A percentile compares a stretch with the other conserved stretches of the same genome.
phyloP scores from a whole-genome alignment of 2,888 invertebrate genomes.

The Agriopis aurantiaria region DNA sequence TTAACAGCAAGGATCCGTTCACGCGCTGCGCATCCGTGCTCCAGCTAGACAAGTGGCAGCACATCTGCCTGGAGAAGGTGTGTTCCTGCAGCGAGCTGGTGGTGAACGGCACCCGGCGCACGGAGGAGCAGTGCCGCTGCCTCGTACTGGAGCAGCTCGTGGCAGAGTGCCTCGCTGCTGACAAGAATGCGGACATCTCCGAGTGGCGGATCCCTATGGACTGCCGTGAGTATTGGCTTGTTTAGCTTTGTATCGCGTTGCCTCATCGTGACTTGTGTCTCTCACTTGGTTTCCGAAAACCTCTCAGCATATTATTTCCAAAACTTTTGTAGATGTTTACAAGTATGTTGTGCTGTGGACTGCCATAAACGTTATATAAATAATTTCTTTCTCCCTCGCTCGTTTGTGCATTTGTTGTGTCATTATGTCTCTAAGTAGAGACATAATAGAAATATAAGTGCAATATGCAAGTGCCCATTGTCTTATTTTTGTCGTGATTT shows the following conservation, averaged over 20 bases:
- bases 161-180: conserved; percentile 90
- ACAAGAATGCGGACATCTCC: conserved; percentile 88
- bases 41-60: conserved; percentile 89
- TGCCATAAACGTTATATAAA: too few relatives aligned
- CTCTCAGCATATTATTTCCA: too few relatives aligned
- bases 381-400: too few relatives aligned
- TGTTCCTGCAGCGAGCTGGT: conserved; percentile 89
- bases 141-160: conserved; percentile 89
- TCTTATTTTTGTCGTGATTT: not conserved
- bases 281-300: too few relatives aligned
- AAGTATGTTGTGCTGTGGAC: too few relatives aligned
- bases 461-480: too few relatives aligned
- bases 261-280: too few relatives aligned
- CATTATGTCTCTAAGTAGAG: too few relatives aligned
- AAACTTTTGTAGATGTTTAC: too few relatives aligned
- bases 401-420: too few relatives aligned
- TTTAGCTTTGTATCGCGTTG: not conserved
- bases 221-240: conserved; percentile 86
- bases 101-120: conserved; percentile 71
- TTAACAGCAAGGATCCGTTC: conserved; percentile 87
- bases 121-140: conserved; percentile 88
- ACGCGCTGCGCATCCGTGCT: conserved; percentile 88
- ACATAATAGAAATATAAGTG: too few relatives aligned
- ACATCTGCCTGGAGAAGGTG: conserved; percentile 91
- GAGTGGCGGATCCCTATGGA: conserved; percentile 90